These are phyloP conservation scores for Amblyornis subalaris DNA, from an alignment of 2,113 vertebrate species.

Conservation along the genomic window DNA sequence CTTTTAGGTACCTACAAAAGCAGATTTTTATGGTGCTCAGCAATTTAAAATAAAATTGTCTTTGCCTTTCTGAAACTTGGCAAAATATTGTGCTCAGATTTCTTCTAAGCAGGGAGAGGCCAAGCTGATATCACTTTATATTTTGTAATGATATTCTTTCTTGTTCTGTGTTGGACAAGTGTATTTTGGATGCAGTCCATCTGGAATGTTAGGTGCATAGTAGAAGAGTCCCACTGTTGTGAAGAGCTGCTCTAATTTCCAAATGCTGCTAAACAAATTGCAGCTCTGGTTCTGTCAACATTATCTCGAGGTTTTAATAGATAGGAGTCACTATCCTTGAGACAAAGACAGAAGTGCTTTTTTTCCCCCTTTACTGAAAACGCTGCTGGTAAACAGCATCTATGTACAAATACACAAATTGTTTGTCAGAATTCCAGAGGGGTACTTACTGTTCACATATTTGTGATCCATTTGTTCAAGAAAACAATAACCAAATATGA, in stretches of 20 bases:
- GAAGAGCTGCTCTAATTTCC: not conserved
- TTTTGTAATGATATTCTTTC: constrained; percentile 57
- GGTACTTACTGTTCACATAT: not conserved
- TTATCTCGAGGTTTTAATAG: not conserved
- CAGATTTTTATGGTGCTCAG: constrained; percentile 20
- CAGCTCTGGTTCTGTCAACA: constrained; percentile 7
- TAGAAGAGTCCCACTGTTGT: not conserved
- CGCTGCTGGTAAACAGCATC: not conserved
- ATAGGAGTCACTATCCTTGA: not conserved
- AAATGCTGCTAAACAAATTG: not conserved
- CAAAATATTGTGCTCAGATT: constrained; percentile 40
- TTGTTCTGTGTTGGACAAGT: constrained; percentile 59
- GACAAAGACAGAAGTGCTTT: not conserved
- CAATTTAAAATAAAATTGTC: constrained; percentile 55
- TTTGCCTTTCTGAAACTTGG: constrained; percentile 56
- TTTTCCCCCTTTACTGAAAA: not conserved
- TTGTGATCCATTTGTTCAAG: constrained; percentile 18
- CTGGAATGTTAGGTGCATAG: constrained; percentile 14
- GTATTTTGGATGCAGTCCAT: constrained; percentile 55
- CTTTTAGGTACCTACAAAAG: constrained; percentile 36
- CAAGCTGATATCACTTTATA: constrained; percentile 16
- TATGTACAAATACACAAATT: not conserved
- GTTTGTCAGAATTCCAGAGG: not conserved
- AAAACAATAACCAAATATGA: not conserved
- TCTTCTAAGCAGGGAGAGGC: constrained; percentile 38